Conservation (phyloP, 2,797 vertebrate genomes). For the Atherinosoma microstoma region DNA sequence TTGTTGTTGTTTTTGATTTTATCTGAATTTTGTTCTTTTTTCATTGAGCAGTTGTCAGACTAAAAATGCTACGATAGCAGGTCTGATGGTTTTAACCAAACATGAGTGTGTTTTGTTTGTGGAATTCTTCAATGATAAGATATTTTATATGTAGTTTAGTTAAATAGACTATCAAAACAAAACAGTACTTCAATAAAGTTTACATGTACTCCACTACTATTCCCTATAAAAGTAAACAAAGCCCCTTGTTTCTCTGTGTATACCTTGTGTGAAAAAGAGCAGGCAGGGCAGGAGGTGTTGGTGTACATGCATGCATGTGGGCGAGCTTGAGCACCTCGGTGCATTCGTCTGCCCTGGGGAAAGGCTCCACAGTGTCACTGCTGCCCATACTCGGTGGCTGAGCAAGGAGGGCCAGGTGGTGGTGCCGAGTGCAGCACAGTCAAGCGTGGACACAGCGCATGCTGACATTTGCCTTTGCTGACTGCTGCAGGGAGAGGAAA, state of each 20-base stretch:
- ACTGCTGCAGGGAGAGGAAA: slow-evolving; percentile 96
- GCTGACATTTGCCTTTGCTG: slow-evolving; percentile 93
- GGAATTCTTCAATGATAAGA: slow-evolving; percentile 2
- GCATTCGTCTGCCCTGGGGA: slow-evolving; percentile 89
- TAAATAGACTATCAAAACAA: neutral
- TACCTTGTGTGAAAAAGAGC: slow-evolving; percentile 71
- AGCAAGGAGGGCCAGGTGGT: slow-evolving; percentile 99
- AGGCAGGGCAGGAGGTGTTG: slow-evolving; percentile 69
- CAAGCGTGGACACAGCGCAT: slow-evolving; percentile 92
- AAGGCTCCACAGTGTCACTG: slow-evolving; percentile 89
- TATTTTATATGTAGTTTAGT: slow-evolving; percentile 3
- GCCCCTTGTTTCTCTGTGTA: slow-evolving; percentile 38
- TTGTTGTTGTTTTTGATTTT: slow-evolving; percentile 16
- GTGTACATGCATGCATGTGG: slow-evolving; percentile 66
- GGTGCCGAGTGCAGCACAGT: slow-evolving; percentile 92
- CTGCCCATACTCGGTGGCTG: slow-evolving; percentile 96
- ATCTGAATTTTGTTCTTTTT: neutral
- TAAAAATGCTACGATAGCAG: neutral
- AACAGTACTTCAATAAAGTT: neutral
- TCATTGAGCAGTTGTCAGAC: neutral
- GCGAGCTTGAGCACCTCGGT: slow-evolving; percentile 74
- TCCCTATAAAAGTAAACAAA: slow-evolving; percentile 27
- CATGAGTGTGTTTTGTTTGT: slow-evolving; percentile 13
- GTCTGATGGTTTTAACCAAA: slow-evolving; percentile 9
- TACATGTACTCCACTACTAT: neutral